phyloP scores from a whole-genome alignment of 2,113 vertebrate species.

The Sitta europaea region DNA sequence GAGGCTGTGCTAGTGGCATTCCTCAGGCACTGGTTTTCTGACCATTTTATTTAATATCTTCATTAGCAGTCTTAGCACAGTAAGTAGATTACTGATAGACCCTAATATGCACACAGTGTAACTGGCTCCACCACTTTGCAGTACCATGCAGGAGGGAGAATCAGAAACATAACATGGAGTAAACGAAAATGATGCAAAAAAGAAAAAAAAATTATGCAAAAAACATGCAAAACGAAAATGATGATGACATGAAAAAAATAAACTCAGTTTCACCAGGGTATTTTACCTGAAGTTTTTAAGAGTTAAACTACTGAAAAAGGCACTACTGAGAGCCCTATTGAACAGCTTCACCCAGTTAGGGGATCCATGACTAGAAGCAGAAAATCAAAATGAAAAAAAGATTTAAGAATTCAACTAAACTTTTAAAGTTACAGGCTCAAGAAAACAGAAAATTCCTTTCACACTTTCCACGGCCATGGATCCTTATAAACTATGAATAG shows the following conservation, averaged over 20 bases:
- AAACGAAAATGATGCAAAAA: rapidly evolving
- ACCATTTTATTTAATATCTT: neutral
- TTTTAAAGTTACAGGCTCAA: neutral
- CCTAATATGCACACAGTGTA: neutral
- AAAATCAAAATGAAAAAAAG: neutral
- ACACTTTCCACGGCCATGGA: neutral
- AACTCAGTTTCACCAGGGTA: neutral
- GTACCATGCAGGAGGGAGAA: neutral
- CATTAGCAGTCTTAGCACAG: neutral
- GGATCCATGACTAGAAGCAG: neutral
- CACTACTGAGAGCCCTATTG: neutral
- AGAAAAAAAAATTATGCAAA: no score
- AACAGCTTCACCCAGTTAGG: neutral
- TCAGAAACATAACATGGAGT: neutral
- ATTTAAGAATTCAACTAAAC: neutral
- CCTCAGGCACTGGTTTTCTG: neutral
- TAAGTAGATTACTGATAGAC: neutral
- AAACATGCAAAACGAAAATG: rapidly evolving
- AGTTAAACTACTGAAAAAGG: neutral
- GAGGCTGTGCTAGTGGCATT: neutral
- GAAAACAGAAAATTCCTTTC: neutral
- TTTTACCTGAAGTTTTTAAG: neutral
- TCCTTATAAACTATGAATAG: neutral
- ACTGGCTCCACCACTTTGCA: neutral
- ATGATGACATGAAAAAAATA: neutral